These are phyloP conservation scores for Laothoe populi DNA, from an alignment of 2,888 invertebrate species.

Conservation along the genomic window DNA sequence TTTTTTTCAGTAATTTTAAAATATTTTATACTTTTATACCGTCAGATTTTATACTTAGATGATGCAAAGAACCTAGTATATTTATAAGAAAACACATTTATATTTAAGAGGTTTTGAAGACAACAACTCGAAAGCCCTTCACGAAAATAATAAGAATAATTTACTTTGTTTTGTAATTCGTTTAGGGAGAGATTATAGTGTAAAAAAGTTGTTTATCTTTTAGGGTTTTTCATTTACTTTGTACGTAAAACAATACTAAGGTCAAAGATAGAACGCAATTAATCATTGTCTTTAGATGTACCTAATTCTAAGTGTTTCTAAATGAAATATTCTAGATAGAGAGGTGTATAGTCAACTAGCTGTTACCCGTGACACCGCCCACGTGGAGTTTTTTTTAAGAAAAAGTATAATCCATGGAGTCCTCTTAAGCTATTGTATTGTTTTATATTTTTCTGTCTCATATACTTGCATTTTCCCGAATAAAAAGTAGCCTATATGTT, in stretches of 20 bases:
- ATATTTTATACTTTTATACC: not conserved
- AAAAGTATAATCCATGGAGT: too few species aligned
- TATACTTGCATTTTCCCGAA: too few species aligned
- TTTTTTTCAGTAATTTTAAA: not conserved
- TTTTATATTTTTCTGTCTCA: too few species aligned
- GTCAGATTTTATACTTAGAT: not conserved
- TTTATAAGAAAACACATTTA: not conserved
- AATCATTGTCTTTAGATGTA: too few species aligned
- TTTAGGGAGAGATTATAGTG: conserved; percentile 3
- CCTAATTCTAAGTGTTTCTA: too few species aligned
- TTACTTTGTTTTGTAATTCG: conserved; percentile 1
- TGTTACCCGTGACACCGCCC: too few species aligned
- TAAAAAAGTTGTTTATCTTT: not conserved
- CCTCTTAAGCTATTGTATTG: too few species aligned
- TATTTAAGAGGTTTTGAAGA: conserved; percentile 16
- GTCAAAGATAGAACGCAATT: not conserved
- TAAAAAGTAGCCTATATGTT: too few species aligned
- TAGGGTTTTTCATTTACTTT: not conserved
- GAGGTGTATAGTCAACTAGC: too few species aligned
- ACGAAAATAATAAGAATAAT: not conserved
- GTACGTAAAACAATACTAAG: not conserved
- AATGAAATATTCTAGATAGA: too few species aligned
- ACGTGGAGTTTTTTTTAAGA: too few species aligned
- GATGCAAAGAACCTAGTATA: not conserved
- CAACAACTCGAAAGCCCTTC: not conserved